Evolutionary conservation across 2,888 invertebrate species (phyloP).

Genomic region (Deladenus siricidicola): DNA sequence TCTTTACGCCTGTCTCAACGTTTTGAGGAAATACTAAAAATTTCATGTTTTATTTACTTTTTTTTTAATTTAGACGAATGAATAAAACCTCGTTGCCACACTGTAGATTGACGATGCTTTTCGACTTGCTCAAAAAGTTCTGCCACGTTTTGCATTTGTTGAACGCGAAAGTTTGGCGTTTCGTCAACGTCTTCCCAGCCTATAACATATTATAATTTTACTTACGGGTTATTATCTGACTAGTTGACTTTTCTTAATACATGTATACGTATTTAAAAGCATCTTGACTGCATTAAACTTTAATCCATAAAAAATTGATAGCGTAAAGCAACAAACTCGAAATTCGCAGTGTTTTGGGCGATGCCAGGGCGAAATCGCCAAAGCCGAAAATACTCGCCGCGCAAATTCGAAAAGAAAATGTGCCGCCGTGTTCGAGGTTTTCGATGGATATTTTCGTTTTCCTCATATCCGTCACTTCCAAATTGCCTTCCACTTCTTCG

Average conservation of each 20-base stretch:
- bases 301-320: too few species aligned
- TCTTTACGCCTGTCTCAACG: conserved; percentile 25
- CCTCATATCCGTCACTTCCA: conserved; percentile 67
- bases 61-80: background rate
- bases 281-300: too few species aligned
- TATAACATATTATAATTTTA: conserved; percentile 9
- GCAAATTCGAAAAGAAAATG: conserved; percentile 81
- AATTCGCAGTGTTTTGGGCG: conserved; percentile 7
- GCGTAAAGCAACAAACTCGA: conserved; percentile 8
- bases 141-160: conserved; percentile 12
- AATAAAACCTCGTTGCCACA: conserved; percentile 41
- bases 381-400: conserved; percentile 87
- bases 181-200: conserved; percentile 42
- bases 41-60: background rate
- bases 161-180: conserved; percentile 7
- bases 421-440: conserved; percentile 58
- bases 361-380: conserved; percentile 58
- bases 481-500: conserved; percentile 70
- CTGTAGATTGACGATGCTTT: conserved; percentile 37
- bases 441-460: conserved; percentile 16
- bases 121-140: conserved; percentile 39
- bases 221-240: too few species aligned
- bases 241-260: too few species aligned
- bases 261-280: too few species aligned
- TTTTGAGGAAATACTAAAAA: conserved; percentile 35